phyloP scores from a whole-genome alignment of 2,113 vertebrate species.

The Xenopus laevis region DNA sequence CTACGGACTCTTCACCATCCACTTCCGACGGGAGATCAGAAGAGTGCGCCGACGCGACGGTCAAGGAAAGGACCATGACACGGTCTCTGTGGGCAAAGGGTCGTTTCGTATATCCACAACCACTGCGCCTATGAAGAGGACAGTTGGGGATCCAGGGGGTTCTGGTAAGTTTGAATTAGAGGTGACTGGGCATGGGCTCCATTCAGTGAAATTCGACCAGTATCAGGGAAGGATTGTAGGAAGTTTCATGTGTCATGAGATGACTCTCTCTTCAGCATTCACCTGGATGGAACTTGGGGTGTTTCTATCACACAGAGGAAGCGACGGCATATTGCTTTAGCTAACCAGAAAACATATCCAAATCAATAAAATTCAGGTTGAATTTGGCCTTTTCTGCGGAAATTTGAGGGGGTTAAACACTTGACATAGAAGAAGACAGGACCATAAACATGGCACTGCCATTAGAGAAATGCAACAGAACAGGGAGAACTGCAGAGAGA shows the following conservation, averaged over 20 bases:
- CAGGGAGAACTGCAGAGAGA: too few species aligned
- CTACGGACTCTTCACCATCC: conserved; percentile 61
- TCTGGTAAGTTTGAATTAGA: background rate
- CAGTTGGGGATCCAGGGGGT: rapidly evolving
- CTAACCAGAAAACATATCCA: too few species aligned
- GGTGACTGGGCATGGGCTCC: background rate
- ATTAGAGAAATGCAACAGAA: too few species aligned
- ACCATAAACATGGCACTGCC: too few species aligned
- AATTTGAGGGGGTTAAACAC: too few species aligned
- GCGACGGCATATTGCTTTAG: too few species aligned
- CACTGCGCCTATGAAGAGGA: background rate
- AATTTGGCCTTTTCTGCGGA: too few species aligned
- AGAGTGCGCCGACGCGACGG: rapidly evolving
- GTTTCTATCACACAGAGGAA: too few species aligned
- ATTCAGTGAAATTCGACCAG: background rate
- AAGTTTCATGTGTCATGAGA: conserved; percentile 35
- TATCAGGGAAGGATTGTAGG: conserved; percentile 4
- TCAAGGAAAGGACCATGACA: background rate
- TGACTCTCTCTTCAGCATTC: too few species aligned
- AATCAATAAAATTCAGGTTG: too few species aligned
- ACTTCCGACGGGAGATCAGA: conserved; percentile 30
- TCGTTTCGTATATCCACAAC: conserved; percentile 28
- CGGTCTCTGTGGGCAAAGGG: background rate
- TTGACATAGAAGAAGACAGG: too few species aligned
- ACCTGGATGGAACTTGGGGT: too few species aligned